phyloP scores from a whole-genome alignment of 2,113 vertebrate species.

The Cynopterus brachyotis region DNA sequence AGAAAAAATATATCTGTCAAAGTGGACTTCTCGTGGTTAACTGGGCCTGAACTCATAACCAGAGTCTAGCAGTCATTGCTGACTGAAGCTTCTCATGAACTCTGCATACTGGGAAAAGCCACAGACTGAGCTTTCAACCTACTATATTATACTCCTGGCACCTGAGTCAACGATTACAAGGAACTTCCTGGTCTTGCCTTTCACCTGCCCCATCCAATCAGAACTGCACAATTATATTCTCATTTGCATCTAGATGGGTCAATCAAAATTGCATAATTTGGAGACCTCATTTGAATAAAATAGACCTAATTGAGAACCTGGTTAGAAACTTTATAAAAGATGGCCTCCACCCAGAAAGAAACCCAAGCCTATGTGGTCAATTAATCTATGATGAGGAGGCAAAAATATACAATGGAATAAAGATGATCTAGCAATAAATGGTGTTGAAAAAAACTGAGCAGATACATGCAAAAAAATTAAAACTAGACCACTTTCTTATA shows the following conservation, averaged over 20 bases:
- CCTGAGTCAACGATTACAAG: background rate
- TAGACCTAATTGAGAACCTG: background rate
- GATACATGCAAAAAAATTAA: too few species aligned
- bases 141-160: background rate
- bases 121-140: background rate
- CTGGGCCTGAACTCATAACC: background rate
- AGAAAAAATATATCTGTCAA: background rate
- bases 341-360: background rate
- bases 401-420: too few species aligned
- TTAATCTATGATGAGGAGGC: too few species aligned
- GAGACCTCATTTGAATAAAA: background rate
- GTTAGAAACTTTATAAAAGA: background rate
- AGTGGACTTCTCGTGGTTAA: background rate
- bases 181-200: background rate
- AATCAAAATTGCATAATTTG: background rate
- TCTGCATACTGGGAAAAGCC: background rate
- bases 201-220: background rate
- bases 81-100: background rate
- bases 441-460: too few species aligned
- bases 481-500: too few species aligned
- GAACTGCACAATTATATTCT: background rate
- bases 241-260: background rate
- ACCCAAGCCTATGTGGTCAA: too few species aligned
- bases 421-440: too few species aligned
- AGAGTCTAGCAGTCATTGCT: background rate